Base-by-base conservation (phyloP, 1,140 invertebrate species). In the Listronotus bonariensis region DNA sequence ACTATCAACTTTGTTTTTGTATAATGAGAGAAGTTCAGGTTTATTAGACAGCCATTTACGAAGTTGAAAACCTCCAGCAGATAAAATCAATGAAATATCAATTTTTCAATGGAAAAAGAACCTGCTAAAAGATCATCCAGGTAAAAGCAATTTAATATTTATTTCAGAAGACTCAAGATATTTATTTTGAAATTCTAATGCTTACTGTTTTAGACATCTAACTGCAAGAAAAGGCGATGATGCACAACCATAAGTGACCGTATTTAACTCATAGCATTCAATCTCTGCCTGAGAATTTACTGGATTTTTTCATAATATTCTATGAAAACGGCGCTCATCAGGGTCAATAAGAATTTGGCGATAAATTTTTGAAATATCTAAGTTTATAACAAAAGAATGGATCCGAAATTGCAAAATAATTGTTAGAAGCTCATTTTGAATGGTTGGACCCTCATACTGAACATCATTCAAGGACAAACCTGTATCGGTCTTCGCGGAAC, bases 361-460 rank as follows among this genome's bases (percentile, higher is more conserved):
- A 64, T 78, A 79, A 74, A 79, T 79, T 57, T 80, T 78, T 5
- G 61, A 40, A 6, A 82, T 75, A 53, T 82, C 81, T 3, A 72
- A 74, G 18, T 68, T 65, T 12, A 82, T 68, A 14, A 75, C 76
- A 49, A 58, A 14, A 36, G 53, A 45, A 49, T 77, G 71, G 8
- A 64, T 68, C 18, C 79, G 61, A 69, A 83, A 84, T 11, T 76
- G 58, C 15, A 82, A 32, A 42, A 80, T 73, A 10, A n/a, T n/a
- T n/a, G 69, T 59, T 49, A 78, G 69, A 17, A 82, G 55, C 17
- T 81, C 77, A 26, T 77, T 65, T 48, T 81, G 80, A n/a, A 81
- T 61, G 5, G 59, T 74, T 6, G 78, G 78, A 3, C 79, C 80
- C 6, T 72, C 67, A 18, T 73, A 62, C 11, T 77, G 69, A 9